Evolutionary conservation across 2,888 invertebrate species (phyloP).

Genomic region (Balanococcus diminutus): DNA sequence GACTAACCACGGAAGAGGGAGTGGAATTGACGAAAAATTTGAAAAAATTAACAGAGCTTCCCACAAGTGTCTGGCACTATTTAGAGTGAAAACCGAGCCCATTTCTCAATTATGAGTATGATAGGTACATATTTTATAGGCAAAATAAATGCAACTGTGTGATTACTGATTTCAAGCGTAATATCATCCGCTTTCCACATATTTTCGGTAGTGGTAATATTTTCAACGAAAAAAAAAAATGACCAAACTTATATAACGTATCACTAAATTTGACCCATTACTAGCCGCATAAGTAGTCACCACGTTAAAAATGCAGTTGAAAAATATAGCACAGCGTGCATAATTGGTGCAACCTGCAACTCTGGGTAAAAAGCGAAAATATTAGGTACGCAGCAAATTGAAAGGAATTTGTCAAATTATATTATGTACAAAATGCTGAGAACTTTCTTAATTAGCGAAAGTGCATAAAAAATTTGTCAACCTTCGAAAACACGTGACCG

Average conservation of each 20-base stretch:
- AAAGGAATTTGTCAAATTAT: not conserved
- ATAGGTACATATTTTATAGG: no score
- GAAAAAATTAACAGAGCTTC: no score
- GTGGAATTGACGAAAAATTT: no score
- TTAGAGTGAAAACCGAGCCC: no score
- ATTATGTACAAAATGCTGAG: not conserved
- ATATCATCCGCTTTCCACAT: not conserved
- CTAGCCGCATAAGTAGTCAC: not conserved
- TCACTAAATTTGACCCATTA: not conserved
- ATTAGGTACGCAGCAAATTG: not conserved
- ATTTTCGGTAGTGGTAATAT: not conserved
- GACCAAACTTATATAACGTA: not conserved
- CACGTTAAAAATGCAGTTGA: not conserved
- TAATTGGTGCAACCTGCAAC: not conserved
- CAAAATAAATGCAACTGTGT: not conserved
- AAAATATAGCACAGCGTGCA: not conserved
- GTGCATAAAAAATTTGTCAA: conserved; percentile 23
- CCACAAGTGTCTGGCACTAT: no score
- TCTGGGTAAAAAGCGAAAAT: not conserved
- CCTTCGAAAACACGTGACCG: conserved; percentile 7
- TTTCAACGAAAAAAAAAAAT: not conserved
- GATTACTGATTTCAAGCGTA: not conserved
- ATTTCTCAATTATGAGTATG: not conserved
- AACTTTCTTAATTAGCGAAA: conserved; percentile 24
- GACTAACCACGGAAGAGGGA: no score